Conservation (phyloP, 2,113 vertebrate genomes). For the Sprattus sprattus region DNA sequence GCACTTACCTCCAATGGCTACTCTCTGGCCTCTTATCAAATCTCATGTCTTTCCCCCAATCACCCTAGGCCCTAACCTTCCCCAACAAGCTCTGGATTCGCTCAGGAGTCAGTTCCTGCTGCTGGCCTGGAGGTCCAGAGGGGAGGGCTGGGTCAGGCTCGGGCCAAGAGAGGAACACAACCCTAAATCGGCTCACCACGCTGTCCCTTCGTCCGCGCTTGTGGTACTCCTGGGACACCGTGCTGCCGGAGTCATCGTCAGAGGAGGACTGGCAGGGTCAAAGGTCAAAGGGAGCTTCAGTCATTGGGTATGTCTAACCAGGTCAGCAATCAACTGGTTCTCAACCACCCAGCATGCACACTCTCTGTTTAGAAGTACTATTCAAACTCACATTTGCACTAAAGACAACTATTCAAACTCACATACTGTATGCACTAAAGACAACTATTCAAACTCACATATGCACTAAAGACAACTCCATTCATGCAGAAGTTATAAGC, state of each 20-base stretch:
- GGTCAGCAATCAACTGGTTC: not conserved
- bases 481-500: not conserved
- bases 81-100: not conserved
- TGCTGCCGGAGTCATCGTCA: conserved; percentile 76
- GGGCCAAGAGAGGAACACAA: not conserved
- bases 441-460: too few species aligned
- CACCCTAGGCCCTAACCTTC: not conserved
- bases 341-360: not conserved
- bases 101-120: not conserved
- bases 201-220: conserved; percentile 75
- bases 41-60: not conserved
- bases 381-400: not conserved
- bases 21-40: conserved; percentile 1
- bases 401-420: not conserved
- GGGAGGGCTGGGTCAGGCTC: not conserved
- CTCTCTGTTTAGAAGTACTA: not conserved
- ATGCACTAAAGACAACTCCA: too few species aligned
- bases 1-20: not conserved
- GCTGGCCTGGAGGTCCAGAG: not conserved
- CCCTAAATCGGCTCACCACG: conserved; percentile 74
- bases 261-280: conserved; percentile 69
- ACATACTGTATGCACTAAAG: not conserved
- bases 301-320: not conserved
- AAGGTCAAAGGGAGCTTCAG: not conserved
- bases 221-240: conserved; percentile 73